These are phyloP conservation scores for Mactra quadrangularis DNA, from an alignment of 1,140 invertebrate genomes.

Conservation along the genomic window DNA sequence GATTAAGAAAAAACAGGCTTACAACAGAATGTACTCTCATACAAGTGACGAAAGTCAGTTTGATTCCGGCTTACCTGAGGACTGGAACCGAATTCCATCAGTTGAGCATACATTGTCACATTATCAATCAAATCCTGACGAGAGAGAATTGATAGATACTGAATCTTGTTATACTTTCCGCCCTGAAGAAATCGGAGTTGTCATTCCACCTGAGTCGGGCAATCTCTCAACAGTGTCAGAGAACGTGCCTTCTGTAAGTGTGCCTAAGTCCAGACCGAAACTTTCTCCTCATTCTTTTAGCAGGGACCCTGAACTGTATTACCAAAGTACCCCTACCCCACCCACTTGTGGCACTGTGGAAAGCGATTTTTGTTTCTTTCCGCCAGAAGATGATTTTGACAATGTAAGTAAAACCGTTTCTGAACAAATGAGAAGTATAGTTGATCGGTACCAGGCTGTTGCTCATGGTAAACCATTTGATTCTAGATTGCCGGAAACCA, in stretches of 20 bases:
- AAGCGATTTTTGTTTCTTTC: slow-evolving; percentile 36
- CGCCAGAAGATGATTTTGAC: slow-evolving; percentile 55
- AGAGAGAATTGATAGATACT: not conserved
- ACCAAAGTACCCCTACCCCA: not conserved
- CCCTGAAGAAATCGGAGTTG: slow-evolving; percentile 14
- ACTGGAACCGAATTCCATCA: not conserved
- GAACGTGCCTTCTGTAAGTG: not conserved
- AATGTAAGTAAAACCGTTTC: slow-evolving; percentile 37
- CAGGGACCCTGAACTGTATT: not conserved
- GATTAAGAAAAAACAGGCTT: not conserved
- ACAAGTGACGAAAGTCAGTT: slow-evolving; percentile 27
- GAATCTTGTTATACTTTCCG: not conserved
- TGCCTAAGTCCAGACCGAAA: slow-evolving; percentile 1
- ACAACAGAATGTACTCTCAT: not conserved
- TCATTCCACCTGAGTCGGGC: not conserved
- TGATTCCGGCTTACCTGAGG: slow-evolving; percentile 46
- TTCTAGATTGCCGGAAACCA: not conserved
- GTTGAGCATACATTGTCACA: not conserved
- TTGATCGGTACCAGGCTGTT: slow-evolving; percentile 29
- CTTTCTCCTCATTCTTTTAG: slow-evolving; percentile 1
- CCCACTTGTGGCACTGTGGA: slow-evolving; percentile 18
- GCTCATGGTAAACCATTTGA: not conserved
- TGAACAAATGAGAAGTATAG: slow-evolving; percentile 48
- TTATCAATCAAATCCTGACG: not conserved
- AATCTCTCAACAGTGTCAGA: not conserved